Percentiles rank a stretch among this genome's conserved stretches.
Evolutionary conservation across 2,113 vertebrate genomes (phyloP).

Genomic region (Copsychus sechellarum): DNA sequence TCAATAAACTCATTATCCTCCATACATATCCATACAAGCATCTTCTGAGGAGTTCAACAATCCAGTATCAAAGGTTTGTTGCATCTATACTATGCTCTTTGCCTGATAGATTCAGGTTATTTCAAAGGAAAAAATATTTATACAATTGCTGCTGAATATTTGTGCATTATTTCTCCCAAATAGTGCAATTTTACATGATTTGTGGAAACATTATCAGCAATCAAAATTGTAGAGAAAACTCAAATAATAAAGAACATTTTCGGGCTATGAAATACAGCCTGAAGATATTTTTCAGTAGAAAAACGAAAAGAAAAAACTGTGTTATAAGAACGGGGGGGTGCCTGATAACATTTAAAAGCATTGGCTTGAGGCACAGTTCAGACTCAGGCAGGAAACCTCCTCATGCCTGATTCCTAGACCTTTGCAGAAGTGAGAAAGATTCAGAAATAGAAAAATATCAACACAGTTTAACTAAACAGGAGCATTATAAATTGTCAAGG

Average conservation of each 20-base stretch:
- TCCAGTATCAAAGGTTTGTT: background rate
- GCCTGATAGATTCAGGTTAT: background rate
- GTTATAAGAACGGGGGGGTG: background rate
- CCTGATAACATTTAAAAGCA: background rate
- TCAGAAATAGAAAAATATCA: background rate
- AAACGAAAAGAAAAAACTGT: background rate
- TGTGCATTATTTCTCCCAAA: background rate
- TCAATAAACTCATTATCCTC: background rate
- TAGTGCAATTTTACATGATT: background rate
- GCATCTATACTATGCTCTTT: background rate
- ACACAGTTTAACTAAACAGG: background rate
- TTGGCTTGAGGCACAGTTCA: background rate
- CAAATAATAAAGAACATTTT: background rate
- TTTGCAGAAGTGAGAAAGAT: background rate
- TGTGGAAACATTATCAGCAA: background rate
- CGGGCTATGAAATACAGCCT: background rate
- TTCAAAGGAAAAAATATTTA: background rate
- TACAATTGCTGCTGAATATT: background rate
- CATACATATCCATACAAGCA: background rate
- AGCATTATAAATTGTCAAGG: background rate
- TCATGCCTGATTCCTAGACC: background rate
- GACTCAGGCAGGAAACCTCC: background rate
- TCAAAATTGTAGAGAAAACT: background rate
- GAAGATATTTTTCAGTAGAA: background rate
- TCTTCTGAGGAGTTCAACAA: background rate